Base-by-base conservation (phyloP, 2,113 vertebrate species). In the Chitala chitala region DNA sequence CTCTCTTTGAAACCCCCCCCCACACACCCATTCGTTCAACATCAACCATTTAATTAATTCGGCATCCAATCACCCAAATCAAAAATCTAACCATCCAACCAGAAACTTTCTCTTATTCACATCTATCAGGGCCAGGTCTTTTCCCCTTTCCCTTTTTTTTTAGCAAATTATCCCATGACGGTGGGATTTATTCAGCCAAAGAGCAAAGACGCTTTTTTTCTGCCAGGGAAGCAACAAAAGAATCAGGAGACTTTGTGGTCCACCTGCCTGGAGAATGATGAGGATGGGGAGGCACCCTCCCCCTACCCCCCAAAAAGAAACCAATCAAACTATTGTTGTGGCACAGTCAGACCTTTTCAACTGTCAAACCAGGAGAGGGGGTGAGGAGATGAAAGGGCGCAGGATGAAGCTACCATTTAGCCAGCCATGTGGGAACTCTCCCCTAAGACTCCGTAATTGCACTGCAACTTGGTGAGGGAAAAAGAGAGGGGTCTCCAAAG, bases 241-340 rank as follows among this genome's bases (percentile, higher is more conserved):
- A 97, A 96, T 96, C 93, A 94, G 93, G 92, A 91, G 93, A 96
- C 94, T 95, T 95, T 95, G 94, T 94, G 94, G 94, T 98, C 95
- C 95, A 98, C 96, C 94, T 98, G 94, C 95, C 91, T 94, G 90
- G 90, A 89, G 89, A 95, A 95, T 96, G 94, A 98, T 94, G 92
- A 95, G 93, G 92, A 75, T 89, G 90, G 89, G 92, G 91, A 90
- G 92, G 91, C 92, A 92, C 89, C 90, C 91, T 90, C 92, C 91
- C 91, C 68, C 68, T 36, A 40, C 80, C 77, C 79, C 81, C 84
- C 85, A 80, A 86, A 94, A 95, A 94, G 94, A 93, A 93, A 95
- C 94, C 96, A 97, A 98, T 97, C 96, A 95, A 91, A 93, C 94
- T 90, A 98, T 97, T 98, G 96, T 89, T 94, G 93, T 91, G 92